Evolutionary conservation across 2,888 invertebrate species (phyloP).

Genomic region (Cyrtodaria siliqua): DNA sequence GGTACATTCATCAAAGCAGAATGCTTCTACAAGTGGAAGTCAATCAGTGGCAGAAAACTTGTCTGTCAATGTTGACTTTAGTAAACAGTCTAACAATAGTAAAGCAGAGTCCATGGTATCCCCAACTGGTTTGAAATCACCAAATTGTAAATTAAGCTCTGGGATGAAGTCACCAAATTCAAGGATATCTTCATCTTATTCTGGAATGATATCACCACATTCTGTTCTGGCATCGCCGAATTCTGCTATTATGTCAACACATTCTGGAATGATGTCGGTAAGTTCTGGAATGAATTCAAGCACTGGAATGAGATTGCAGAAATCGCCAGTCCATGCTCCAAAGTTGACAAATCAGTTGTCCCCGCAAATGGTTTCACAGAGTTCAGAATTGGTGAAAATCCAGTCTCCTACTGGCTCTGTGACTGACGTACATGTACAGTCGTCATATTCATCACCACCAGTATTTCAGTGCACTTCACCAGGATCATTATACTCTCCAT

Average conservation of each 20-base stretch:
- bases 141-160: background rate
- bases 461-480: background rate
- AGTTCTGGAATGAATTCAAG: too few relatives aligned
- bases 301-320: too few relatives aligned
- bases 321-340: too few relatives aligned
- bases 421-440: background rate
- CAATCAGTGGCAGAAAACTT: background rate
- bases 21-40: background rate
- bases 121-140: background rate
- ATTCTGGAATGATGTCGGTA: too few relatives aligned
- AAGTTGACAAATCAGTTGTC: conserved; percentile 3
- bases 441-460: conserved; percentile 22
- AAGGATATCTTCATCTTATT: too few relatives aligned
- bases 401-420: conserved; percentile 33
- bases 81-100: background rate
- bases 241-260: too few relatives aligned
- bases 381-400: conserved; percentile 32
- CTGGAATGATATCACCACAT: too few relatives aligned
- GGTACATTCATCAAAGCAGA: background rate
- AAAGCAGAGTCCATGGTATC: too few relatives aligned
- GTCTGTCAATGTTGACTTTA: background rate
- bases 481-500: too few relatives aligned
- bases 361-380: conserved; percentile 10
- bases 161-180: too few relatives aligned
- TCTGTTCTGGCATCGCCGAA: too few relatives aligned